Evolutionary conservation across 2,113 vertebrate genomes (phyloP).

Genomic region (Gadus chalcogrammus): DNA sequence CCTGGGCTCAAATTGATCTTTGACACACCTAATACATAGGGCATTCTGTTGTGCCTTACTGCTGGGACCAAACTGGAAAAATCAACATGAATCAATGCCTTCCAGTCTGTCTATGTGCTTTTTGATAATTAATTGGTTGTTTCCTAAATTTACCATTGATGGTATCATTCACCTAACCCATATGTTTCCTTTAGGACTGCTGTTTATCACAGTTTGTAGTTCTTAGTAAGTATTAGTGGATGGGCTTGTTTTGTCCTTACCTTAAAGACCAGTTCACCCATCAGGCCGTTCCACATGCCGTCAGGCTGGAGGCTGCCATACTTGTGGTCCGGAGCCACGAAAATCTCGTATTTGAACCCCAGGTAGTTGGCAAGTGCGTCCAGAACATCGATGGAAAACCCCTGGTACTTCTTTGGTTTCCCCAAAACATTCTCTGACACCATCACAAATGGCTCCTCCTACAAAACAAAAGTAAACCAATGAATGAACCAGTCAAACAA

Average conservation of each 20-base stretch:
- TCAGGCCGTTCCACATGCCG: slow-evolving; percentile 93
- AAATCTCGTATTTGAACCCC: slow-evolving; percentile 98
- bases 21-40: too few species aligned
- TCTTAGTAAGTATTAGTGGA: too few species aligned
- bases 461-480: slow-evolving; percentile 36
- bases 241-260: slow-evolving; percentile 65
- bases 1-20: too few species aligned
- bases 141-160: too few species aligned
- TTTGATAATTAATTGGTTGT: too few species aligned
- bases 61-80: too few species aligned
- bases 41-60: too few species aligned
- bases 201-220: too few species aligned
- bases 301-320: slow-evolving; percentile 92
- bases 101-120: too few species aligned
- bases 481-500: slow-evolving; percentile 4
- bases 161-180: too few species aligned
- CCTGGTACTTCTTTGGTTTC: slow-evolving; percentile 97
- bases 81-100: too few species aligned
- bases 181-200: too few species aligned
- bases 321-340: slow-evolving; percentile 93
- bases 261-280: slow-evolving; percentile 95
- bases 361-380: slow-evolving; percentile 94
- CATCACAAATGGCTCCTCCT: slow-evolving; percentile 99
- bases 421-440: slow-evolving; percentile 97
- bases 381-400: slow-evolving; percentile 94